Percentiles rank a stretch among this genome's conserved stretches.
Conservation (phyloP, 2,888 invertebrate genomes). For the Diabrotica balteata region DNA sequence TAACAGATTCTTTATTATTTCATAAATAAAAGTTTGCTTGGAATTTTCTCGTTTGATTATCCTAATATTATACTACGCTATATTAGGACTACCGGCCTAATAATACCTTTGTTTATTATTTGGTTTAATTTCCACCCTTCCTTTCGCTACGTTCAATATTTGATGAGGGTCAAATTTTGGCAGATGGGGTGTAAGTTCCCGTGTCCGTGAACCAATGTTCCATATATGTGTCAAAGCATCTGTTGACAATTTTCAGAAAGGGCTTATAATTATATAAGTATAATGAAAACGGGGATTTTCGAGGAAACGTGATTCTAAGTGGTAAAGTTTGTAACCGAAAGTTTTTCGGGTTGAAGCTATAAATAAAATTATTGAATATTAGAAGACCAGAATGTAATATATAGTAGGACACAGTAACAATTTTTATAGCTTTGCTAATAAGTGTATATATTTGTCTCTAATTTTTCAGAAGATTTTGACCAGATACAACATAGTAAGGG, state of each 20-base stretch:
- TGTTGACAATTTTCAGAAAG: neutral
- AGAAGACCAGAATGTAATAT: too few relatives aligned
- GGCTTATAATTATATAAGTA: neutral
- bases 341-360: neutral
- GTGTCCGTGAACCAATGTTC: neutral
- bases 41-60: too few relatives aligned
- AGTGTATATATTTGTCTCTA: too few relatives aligned
- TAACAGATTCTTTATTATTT: too few relatives aligned
- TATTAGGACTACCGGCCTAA: conserved; percentile 1
- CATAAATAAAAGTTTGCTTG: too few relatives aligned
- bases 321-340: neutral
- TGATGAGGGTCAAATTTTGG: conserved; percentile 21
- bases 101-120: conserved; percentile 25
- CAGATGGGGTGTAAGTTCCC: conserved; percentile 11
- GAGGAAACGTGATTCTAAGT: neutral
- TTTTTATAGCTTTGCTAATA: too few relatives aligned
- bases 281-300: neutral
- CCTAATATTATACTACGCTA: too few relatives aligned
- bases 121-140: conserved; percentile 26
- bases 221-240: neutral
- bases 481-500: too few relatives aligned
- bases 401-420: too few relatives aligned
- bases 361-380: neutral
- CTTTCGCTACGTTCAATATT: conserved; percentile 24
- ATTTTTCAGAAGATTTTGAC: too few relatives aligned